These are phyloP conservation scores for Artemisiospiza belli DNA, from an alignment of 2,113 vertebrate genomes.

Conservation along the genomic window DNA sequence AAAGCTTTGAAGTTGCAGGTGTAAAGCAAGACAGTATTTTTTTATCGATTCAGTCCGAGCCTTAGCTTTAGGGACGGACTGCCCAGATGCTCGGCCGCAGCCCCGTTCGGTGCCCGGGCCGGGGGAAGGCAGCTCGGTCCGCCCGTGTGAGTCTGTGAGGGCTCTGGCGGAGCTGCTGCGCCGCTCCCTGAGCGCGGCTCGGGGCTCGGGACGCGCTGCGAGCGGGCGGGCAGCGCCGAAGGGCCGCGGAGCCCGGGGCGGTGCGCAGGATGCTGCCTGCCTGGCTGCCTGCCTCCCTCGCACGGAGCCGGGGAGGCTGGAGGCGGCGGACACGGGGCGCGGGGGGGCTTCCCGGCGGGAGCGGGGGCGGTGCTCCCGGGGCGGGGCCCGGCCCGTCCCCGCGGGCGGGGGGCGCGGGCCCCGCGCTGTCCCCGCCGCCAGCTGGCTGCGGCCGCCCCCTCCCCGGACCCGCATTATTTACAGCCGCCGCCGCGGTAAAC, in stretches of 20 bases:
- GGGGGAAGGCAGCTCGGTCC: not conserved
- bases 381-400: not conserved
- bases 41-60: not conserved
- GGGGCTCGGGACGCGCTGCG: not conserved
- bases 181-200: not conserved
- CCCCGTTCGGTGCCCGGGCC: rapidly evolving
- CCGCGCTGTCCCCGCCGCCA: not conserved
- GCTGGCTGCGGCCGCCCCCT: not conserved
- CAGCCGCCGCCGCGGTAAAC: not conserved
- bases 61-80: rapidly evolving
- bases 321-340: not conserved
- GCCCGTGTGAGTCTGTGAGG: not conserved
- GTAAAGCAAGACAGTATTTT: not conserved
- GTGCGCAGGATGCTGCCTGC: not conserved
- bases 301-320: not conserved
- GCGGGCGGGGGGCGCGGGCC: not conserved
- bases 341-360: not conserved
- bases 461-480: slow-evolving; percentile 21
- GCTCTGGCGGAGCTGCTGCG: not conserved
- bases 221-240: not conserved
- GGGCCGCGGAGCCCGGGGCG: not conserved
- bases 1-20: not conserved
- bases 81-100: no score
- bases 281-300: not conserved
- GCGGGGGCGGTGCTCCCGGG: not conserved